These are phyloP conservation scores for Trachymyrmex cornetzi DNA, from an alignment of 1,140 invertebrate species.

Conservation along the genomic window DNA sequence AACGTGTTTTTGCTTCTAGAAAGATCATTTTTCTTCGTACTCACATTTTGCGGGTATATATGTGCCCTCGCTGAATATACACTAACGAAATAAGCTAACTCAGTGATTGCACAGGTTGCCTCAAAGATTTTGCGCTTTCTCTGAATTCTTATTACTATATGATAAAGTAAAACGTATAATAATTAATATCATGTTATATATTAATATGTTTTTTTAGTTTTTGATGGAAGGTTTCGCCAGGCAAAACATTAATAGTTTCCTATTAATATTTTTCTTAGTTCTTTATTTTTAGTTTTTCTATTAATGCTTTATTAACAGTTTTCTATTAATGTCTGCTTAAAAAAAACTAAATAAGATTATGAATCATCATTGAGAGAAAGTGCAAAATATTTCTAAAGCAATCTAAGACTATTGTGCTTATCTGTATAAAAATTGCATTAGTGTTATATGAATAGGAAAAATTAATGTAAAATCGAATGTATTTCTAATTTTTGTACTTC, in stretches of 20 bases:
- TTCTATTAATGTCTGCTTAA: neutral
- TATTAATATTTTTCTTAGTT: too few species aligned
- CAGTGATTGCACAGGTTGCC: neutral
- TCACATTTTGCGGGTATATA: neutral
- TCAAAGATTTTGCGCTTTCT: constrained; percentile 6
- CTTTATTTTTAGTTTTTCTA: too few species aligned
- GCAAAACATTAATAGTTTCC: neutral
- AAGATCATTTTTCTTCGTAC: neutral
- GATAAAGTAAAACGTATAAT: neutral
- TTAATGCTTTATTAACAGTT: neutral
- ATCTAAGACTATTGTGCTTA: neutral
- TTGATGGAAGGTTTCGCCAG: neutral
- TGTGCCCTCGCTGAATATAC: neutral
- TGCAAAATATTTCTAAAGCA: constrained; percentile 18
- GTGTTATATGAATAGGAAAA: neutral
- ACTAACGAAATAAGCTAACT: constrained; percentile 22
- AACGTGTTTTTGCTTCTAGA: constrained; percentile 57
- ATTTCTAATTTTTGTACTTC: constrained; percentile 54
- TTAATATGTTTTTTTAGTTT: neutral
- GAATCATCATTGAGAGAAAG: neutral
- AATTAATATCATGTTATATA: neutral
- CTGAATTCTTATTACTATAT: neutral
- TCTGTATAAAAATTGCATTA: neutral
- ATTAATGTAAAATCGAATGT: neutral
- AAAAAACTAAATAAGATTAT: neutral